phyloP scores from a whole-genome alignment of 2,113 vertebrate genomes.

The Columbina picui region DNA sequence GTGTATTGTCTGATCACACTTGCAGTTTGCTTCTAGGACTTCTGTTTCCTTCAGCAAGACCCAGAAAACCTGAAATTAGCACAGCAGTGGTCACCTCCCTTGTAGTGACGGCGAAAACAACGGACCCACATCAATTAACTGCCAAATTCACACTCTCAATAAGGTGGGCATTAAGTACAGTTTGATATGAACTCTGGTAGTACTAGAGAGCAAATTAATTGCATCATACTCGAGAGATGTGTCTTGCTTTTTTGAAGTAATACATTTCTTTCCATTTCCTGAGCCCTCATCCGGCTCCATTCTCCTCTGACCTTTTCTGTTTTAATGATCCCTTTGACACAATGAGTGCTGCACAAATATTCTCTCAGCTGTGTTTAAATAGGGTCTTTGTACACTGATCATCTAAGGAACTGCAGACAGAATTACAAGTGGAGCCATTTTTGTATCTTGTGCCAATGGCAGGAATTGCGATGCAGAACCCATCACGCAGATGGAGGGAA shows the following conservation, averaged over 20 bases:
- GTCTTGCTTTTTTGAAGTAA: too few relatives aligned
- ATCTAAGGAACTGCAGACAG: not conserved
- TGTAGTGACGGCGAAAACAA: not conserved
- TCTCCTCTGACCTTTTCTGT: not conserved
- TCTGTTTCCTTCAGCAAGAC: not conserved
- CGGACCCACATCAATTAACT: not conserved
- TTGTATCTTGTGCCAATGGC: not conserved
- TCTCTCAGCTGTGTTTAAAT: not conserved
- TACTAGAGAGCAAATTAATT: not conserved
- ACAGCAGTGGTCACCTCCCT: not conserved
- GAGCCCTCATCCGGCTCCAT: not conserved
- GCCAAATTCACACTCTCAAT: not conserved
- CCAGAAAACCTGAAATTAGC: not conserved
- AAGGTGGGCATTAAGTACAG: not conserved
- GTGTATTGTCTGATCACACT: not conserved
- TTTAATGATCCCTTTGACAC: not conserved
- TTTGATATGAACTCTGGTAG: not conserved
- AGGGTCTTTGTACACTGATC: not conserved
- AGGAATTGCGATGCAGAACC: not conserved
- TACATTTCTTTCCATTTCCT: too few relatives aligned
- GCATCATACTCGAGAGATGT: not conserved
- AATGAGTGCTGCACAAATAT: not conserved
- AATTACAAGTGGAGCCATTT: not conserved
- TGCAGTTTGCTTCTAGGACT: not conserved
- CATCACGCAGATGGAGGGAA: not conserved